Conservation (phyloP, 2,888 invertebrate species). For the Synergus japonicus region DNA sequence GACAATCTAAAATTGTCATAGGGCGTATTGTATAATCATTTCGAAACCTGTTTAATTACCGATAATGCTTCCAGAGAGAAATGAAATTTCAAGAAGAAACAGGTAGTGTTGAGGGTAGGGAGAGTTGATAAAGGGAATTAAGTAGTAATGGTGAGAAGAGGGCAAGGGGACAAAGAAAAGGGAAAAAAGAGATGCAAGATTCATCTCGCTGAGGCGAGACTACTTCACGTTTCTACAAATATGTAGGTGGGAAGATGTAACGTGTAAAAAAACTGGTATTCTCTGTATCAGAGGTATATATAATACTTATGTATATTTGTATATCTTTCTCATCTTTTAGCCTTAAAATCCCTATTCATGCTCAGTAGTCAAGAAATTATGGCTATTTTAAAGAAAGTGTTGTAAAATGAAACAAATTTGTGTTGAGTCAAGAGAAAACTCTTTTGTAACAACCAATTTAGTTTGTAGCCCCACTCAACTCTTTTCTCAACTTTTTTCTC, state of each 20-base stretch:
- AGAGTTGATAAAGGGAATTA: background rate
- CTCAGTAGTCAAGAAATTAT: no score
- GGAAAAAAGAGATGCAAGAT: background rate
- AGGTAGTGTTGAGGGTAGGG: background rate
- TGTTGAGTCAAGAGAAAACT: no score
- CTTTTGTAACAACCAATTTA: no score
- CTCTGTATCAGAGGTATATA: background rate
- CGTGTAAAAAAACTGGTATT: background rate
- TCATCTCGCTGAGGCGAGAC: background rate
- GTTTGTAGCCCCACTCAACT: no score
- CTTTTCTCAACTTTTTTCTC: no score
- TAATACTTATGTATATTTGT: background rate
- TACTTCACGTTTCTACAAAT: background rate
- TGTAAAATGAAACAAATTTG: no score
- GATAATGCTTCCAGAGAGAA: background rate
- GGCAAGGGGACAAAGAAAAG: no score
- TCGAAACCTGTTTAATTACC: background rate
- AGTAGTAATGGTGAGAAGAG: background rate
- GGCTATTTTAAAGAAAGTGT: no score
- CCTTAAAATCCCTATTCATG: background rate
- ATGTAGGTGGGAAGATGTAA: background rate
- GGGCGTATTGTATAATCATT: background rate
- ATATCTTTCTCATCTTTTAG: background rate
- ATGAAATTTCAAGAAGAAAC: background rate
- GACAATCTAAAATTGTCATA: no score